These are phyloP conservation scores for Syngnathoides biaculeatus DNA, from an alignment of 2,113 vertebrate genomes.

Conservation along the genomic window DNA sequence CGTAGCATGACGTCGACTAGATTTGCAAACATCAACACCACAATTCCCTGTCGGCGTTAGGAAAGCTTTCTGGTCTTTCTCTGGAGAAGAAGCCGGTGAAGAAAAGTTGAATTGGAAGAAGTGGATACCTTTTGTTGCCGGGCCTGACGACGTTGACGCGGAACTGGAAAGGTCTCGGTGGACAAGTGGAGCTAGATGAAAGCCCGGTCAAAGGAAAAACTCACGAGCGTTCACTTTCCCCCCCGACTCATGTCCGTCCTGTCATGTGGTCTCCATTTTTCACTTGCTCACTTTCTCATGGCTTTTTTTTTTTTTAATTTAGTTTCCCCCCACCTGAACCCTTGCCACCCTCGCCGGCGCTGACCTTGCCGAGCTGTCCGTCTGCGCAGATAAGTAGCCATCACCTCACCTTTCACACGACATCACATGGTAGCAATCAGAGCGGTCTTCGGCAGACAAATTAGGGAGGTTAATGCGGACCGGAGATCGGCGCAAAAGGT, in stretches of 20 bases:
- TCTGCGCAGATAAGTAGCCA: slow-evolving; percentile 65
- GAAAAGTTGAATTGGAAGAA: not conserved
- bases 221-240: slow-evolving; percentile 12
- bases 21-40: not conserved
- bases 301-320: too few relatives aligned
- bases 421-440: slow-evolving; percentile 74
- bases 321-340: not conserved
- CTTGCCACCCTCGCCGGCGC: slow-evolving; percentile 13
- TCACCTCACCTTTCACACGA: slow-evolving; percentile 68
- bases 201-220: slow-evolving; percentile 18
- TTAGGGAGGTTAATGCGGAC: slow-evolving; percentile 71
- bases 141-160: slow-evolving; percentile 12
- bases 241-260: slow-evolving; percentile 19
- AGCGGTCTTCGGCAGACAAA: slow-evolving; percentile 72
- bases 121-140: not conserved
- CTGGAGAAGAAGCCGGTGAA: not conserved
- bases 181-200: slow-evolving; percentile 21
- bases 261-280: slow-evolving; percentile 29
- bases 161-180: slow-evolving; percentile 13
- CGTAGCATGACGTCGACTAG: not conserved
- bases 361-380: slow-evolving; percentile 22
- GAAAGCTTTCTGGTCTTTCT: not conserved
- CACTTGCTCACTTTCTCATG: slow-evolving; percentile 10
- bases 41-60: not conserved
- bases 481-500: slow-evolving; percentile 67